phyloP scores from a whole-genome alignment of 2,888 invertebrate species.

The Urechis unicinctus region DNA sequence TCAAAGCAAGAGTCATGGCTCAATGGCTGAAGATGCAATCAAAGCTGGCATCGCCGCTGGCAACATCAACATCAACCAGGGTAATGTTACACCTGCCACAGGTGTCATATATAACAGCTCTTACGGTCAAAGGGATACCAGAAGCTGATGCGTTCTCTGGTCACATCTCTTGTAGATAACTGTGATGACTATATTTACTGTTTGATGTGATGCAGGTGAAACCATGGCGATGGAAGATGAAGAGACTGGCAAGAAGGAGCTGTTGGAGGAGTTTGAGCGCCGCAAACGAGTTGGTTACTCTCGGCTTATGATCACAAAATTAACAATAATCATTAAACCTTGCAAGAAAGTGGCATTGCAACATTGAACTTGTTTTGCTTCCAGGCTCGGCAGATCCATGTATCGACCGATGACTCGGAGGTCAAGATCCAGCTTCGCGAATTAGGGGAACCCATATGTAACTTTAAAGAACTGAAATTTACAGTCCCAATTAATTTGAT shows the following conservation, averaged over 20 bases:
- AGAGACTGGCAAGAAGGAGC: slow-evolving; percentile 79
- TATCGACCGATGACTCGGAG: slow-evolving; percentile 96
- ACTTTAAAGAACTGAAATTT: slow-evolving; percentile 24
- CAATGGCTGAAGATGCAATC: slow-evolving; percentile 31
- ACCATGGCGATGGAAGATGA: slow-evolving; percentile 83
- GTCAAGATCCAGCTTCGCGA: slow-evolving; percentile 86
- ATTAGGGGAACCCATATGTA: slow-evolving; percentile 89
- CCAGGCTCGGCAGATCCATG: slow-evolving; percentile 79
- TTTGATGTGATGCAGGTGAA: slow-evolving; percentile 52
- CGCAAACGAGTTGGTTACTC: slow-evolving; percentile 65
- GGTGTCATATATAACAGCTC: no score
- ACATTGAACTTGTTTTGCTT: slow-evolving; percentile 1
- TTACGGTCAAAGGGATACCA: no score
- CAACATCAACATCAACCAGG: slow-evolving; percentile 62
- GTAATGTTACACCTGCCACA: slow-evolving; percentile 24
- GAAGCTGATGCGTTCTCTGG: no score
- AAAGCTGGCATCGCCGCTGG: slow-evolving; percentile 58
- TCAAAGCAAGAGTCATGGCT: slow-evolving; percentile 53
- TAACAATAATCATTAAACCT: background rate
- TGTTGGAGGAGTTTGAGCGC: slow-evolving; percentile 93
- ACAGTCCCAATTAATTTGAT: no score
- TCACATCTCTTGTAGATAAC: no score
- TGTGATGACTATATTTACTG: no score
- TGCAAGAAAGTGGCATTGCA: background rate
- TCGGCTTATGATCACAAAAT: background rate